Evolutionary conservation across 2,113 vertebrate species (phyloP), one percentile per base, ranked within the genome.

Genomic region (Leucoraja erinaceus): DNA sequence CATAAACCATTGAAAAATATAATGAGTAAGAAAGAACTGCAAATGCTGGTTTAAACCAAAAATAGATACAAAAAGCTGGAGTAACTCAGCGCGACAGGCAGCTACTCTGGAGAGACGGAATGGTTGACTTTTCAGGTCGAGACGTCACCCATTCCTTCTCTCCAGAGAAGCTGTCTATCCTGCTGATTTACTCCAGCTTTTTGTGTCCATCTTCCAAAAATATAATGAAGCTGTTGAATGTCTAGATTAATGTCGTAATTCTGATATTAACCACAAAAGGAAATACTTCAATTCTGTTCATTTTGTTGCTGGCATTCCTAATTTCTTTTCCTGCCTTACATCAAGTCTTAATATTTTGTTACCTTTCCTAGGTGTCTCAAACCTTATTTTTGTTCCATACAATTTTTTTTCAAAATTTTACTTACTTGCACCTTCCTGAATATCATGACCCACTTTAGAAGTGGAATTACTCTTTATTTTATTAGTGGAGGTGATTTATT

Each of bases 201-300:
- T 47, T 47, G 38, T 47, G 38, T 47, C 38, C 38, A 47, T 47
- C 38, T 47, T 47, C 38, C 38, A 25, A 79, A 79, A 47, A 38
- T 38, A 79, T 38, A 47, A 18, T 18, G 18, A 79, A 79, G 12
- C 33, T 79, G 31, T 79, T 79, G 31, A 79, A 33, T 18, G 33
- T 79, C 33, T 16, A 14, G 12, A 47, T 79, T 79, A 18, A 5
- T 79, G 7, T 56, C 18, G 9, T 56, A 81, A 81, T 20, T 81
- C 38, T 11, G 47, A 56, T 25, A 56, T 81, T 81, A 56, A 20
- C 47, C 54, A 22, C 47, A 81, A 81, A 81, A 81, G 11, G 20
- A 81, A 81, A 81, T 25, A 81, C 79, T 81, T 81, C 54, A 81
- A 81, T 81, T 54, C 79, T 81, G 38, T 54, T 54, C 47, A 81